A percentile compares a stretch with the other conserved stretches of the same genome.
Conservation (phyloP, 2,888 invertebrate genomes). For the Polia nebulosa region DNA sequence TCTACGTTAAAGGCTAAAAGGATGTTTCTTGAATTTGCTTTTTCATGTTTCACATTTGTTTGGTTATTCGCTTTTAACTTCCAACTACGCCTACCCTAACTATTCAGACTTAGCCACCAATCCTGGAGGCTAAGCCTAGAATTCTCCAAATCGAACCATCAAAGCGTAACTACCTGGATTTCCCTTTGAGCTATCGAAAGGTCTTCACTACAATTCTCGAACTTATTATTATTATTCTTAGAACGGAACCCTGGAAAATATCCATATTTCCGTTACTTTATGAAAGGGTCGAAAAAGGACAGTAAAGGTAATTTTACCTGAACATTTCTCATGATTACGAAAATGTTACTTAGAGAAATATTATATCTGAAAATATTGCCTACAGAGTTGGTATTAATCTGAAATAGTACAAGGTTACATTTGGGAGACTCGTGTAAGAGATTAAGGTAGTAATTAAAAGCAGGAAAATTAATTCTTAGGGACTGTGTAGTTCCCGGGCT, state of each 20-base stretch:
- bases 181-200: constrained; percentile 16
- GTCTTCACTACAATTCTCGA: constrained; percentile 20
- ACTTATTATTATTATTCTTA: constrained; percentile 30
- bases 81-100: neutral
- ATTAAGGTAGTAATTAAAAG: constrained; percentile 18
- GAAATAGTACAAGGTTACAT: constrained; percentile 6
- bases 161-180: constrained; percentile 27
- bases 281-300: constrained; percentile 39
- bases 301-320: constrained; percentile 26
- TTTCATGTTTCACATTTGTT: neutral
- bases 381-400: neutral
- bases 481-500: neutral
- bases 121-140: neutral
- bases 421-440: constrained; percentile 18
- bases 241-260: constrained; percentile 22
- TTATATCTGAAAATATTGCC: neutral
- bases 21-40: neutral
- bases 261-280: constrained; percentile 36
- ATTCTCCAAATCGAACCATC: constrained; percentile 12
- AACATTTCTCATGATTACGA: constrained; percentile 31
- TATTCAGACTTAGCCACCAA: neutral
- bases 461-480: neutral
- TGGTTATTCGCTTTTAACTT: neutral
- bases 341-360: constrained; percentile 11
- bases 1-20: no score